Conservation (phyloP, 1,140 invertebrate species). For the Drosophila neocordata region DNA sequence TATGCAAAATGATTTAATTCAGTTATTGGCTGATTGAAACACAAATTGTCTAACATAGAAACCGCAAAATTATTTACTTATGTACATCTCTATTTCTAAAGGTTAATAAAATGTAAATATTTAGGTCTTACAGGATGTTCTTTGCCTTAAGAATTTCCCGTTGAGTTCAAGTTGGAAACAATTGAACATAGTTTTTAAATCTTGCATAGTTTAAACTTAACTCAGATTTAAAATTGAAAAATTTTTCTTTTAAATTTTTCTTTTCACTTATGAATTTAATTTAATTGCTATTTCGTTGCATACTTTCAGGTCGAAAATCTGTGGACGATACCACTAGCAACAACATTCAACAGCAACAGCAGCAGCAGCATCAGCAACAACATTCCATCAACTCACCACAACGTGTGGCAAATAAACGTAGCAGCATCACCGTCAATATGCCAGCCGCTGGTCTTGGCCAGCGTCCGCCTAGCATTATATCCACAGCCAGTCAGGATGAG, state of each 20-base stretch:
- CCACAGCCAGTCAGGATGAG: conserved; percentile 85
- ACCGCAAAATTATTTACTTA: too few species aligned
- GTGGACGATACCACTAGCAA: conserved; percentile 46
- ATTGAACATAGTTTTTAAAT: too few species aligned
- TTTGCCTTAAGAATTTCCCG: too few species aligned
- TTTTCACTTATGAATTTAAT: not conserved
- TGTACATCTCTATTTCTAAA: too few species aligned
- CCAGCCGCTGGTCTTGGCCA: conserved; percentile 86
- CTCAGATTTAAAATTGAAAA: too few species aligned
- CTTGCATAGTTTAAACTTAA: too few species aligned
- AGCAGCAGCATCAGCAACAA: conserved; percentile 50
- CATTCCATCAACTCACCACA: conserved; percentile 66
- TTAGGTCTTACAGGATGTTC: too few species aligned
- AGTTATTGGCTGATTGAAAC: conserved; percentile 43
- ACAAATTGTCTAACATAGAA: too few species aligned
- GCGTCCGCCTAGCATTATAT: conserved; percentile 84
- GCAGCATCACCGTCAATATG: conserved; percentile 84
- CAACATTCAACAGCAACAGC: conserved; percentile 25
- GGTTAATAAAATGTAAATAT: not conserved
- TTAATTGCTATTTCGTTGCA: not conserved
- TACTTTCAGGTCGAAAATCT: conserved; percentile 66
- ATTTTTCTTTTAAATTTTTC: too few species aligned
- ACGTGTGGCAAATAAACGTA: conserved; percentile 75
- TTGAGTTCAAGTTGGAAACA: too few species aligned
- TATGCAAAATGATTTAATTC: conserved; percentile 66